These are phyloP conservation scores for Hipparchia sbordonii DNA, from an alignment of 2,888 invertebrate species.

Conservation along the genomic window DNA sequence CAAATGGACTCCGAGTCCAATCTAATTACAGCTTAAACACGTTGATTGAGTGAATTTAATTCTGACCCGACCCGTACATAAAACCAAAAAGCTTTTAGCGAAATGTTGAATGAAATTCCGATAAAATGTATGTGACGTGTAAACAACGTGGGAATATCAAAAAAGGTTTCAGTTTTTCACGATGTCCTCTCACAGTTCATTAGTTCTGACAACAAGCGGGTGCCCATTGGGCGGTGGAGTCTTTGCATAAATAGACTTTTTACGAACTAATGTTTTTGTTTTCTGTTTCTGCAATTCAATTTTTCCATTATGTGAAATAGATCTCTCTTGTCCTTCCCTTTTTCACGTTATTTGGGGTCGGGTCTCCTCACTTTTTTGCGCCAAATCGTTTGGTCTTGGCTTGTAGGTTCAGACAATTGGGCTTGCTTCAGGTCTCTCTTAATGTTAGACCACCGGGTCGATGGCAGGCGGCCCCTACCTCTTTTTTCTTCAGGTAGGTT, in stretches of 20 bases:
- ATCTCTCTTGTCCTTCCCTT: no score
- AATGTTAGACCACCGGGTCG: no score
- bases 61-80: background rate
- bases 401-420: no score
- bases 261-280: background rate
- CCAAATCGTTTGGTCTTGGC: no score
- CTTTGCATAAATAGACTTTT: background rate
- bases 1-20: background rate
- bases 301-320: no score
- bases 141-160: background rate
- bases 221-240: background rate
- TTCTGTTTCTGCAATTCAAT: no score
- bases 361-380: no score
- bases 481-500: no score
- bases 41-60: background rate
- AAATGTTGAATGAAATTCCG: slow-evolving; percentile 1
- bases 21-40: background rate
- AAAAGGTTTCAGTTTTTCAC: background rate
- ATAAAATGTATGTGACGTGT: slow-evolving; percentile 1
- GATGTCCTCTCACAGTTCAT: background rate
- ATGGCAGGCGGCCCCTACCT: no score
- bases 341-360: no score
- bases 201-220: background rate
- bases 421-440: no score
- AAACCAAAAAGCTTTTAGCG: background rate